Conservation (phyloP, 2,888 invertebrate genomes). For the Perizoma flavofasciatum region DNA sequence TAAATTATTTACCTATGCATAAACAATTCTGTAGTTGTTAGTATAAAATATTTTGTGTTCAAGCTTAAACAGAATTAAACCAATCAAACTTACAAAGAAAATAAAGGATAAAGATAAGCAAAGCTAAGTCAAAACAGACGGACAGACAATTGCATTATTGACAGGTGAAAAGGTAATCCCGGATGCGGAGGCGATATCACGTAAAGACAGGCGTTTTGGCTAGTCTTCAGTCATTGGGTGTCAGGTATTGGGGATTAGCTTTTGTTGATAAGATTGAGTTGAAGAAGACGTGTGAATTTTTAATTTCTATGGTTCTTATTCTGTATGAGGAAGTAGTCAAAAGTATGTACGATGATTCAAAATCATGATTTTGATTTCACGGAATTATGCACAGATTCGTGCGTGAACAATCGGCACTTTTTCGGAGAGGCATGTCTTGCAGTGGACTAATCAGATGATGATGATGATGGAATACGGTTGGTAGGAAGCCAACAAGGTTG, state of each 20-base stretch:
- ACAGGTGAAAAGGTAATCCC: conserved; percentile 35
- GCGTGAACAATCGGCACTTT: too few relatives aligned
- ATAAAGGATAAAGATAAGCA: conserved; percentile 31
- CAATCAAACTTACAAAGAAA: conserved; percentile 27
- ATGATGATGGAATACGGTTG: too few relatives aligned
- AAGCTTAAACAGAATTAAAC: conserved; percentile 18
- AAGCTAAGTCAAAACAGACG: conserved; percentile 36
- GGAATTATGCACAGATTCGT: too few relatives aligned
- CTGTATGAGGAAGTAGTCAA: too few relatives aligned
- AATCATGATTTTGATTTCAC: too few relatives aligned
- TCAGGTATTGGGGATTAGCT: conserved; percentile 23
- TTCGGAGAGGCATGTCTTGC: too few relatives aligned
- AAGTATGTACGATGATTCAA: too few relatives aligned
- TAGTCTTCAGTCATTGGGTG: conserved; percentile 24
- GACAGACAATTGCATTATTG: conserved; percentile 29
- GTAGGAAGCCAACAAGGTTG: too few relatives aligned
- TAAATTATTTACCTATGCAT: too few relatives aligned
- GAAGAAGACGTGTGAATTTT: conserved; percentile 67
- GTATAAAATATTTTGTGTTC: conserved; percentile 3
- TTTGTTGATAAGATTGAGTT: conserved; percentile 61
- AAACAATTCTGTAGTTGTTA: background rate
- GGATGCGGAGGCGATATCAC: conserved; percentile 47
- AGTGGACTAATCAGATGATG: too few relatives aligned
- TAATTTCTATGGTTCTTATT: background rate
- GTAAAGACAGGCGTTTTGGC: conserved; percentile 44